A percentile compares a stretch with the other conserved stretches of the same genome.
Conservation (phyloP, 2,797 vertebrate genomes). For the Atherinosoma microstoma region DNA sequence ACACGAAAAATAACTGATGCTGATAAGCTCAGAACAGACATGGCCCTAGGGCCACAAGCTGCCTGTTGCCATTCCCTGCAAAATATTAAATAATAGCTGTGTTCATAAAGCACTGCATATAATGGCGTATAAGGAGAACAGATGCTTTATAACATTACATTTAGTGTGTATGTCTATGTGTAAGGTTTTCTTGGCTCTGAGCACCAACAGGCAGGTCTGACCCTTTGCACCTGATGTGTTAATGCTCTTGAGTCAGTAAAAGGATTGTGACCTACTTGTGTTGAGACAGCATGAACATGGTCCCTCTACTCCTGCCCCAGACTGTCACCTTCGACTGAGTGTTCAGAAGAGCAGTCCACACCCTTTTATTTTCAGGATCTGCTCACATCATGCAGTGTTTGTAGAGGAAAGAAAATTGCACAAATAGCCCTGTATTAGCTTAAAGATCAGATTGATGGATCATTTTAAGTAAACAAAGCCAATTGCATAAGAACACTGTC, state of each 20-base stretch:
- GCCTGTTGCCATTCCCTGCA: slow-evolving; percentile 16
- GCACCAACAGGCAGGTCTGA: slow-evolving; percentile 36
- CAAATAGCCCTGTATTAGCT: background rate
- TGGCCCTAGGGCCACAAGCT: slow-evolving; percentile 9
- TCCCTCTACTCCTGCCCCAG: slow-evolving; percentile 11
- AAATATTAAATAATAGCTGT: slow-evolving; percentile 29
- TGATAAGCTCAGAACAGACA: slow-evolving; percentile 21
- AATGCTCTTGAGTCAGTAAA: slow-evolving; percentile 35
- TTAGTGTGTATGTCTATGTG: background rate
- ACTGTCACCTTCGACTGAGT: slow-evolving; percentile 40
- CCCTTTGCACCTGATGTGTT: slow-evolving; percentile 36
- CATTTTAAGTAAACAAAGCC: background rate
- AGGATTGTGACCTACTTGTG: slow-evolving; percentile 36
- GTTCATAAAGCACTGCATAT: slow-evolving; percentile 12
- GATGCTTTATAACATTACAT: slow-evolving; percentile 13
- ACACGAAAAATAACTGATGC: slow-evolving; percentile 13
- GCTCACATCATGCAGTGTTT: background rate
- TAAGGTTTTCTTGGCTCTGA: slow-evolving; percentile 24
- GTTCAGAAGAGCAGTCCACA: background rate
- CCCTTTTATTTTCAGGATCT: background rate
- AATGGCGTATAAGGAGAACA: background rate
- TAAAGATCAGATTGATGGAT: background rate
- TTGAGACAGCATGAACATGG: slow-evolving; percentile 13
- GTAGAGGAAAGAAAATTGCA: background rate
- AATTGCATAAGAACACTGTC: background rate